These are phyloP conservation scores for Spodoptera picta DNA, from an alignment of 2,888 invertebrate genomes.

Conservation along the genomic window DNA sequence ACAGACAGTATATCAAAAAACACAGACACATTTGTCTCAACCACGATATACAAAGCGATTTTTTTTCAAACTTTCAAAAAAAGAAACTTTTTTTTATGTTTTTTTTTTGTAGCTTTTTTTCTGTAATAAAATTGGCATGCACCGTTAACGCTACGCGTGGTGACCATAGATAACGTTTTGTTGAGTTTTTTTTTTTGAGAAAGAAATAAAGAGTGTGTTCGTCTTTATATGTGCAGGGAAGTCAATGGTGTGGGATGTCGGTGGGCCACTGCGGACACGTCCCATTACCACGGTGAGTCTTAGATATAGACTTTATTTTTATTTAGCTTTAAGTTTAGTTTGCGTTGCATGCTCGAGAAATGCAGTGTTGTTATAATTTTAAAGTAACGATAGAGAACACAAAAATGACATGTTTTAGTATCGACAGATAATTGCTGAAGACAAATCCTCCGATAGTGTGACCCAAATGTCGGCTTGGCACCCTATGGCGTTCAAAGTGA, in stretches of 20 bases:
- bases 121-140: conserved; percentile 83
- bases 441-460: too few relatives aligned
- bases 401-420: too few relatives aligned
- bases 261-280: conserved; percentile 52
- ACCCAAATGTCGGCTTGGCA: too few relatives aligned
- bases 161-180: conserved; percentile 55
- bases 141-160: conserved; percentile 80
- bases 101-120: conserved; percentile 83
- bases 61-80: conserved; percentile 43
- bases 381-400: too few relatives aligned
- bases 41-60: conserved; percentile 57
- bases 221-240: conserved; percentile 88
- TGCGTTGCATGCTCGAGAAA: too few relatives aligned
- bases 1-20: conserved; percentile 62
- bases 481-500: too few relatives aligned
- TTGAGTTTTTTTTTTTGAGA: conserved; percentile 54
- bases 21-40: conserved; percentile 62
- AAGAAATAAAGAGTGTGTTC: conserved; percentile 86
- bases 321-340: neutral
- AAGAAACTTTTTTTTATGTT: conserved; percentile 67
- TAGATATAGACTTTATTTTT: conserved; percentile 43
- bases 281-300: conserved; percentile 65
- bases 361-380: too few relatives aligned
- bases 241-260: conserved; percentile 66
- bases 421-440: too few relatives aligned